Evolutionary conservation across 2,888 invertebrate species (phyloP).

Genomic region (Lampropteryx suffumata): DNA sequence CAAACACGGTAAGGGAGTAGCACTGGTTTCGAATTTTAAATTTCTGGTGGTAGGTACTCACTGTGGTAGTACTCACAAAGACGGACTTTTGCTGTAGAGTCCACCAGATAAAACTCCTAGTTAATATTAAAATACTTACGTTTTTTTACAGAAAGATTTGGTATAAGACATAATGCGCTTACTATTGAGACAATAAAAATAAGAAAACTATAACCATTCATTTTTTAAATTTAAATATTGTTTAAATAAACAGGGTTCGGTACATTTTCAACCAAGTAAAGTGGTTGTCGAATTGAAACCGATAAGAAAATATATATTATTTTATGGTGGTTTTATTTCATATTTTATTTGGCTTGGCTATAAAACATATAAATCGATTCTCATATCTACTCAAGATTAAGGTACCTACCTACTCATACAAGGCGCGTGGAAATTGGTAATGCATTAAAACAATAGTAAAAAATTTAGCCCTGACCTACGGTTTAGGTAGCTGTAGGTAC

Average conservation of each 20-base stretch:
- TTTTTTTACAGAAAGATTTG: constrained; percentile 55
- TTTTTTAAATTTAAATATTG: background rate
- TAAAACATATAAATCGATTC: constrained; percentile 2
- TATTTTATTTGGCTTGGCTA: background rate
- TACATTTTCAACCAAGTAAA: background rate
- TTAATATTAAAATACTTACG: constrained; percentile 49
- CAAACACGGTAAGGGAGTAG: too few species aligned
- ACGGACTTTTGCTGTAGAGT: too few species aligned
- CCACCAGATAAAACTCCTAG: background rate
- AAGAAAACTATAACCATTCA: constrained; percentile 14
- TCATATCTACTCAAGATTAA: too few species aligned
- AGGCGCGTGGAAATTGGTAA: too few species aligned
- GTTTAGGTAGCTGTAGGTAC: too few species aligned
- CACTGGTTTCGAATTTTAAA: too few species aligned
- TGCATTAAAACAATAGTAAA: too few species aligned
- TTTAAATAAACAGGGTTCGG: background rate
- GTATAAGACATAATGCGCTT: constrained; percentile 49
- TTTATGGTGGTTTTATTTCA: background rate
- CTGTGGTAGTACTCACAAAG: too few species aligned
- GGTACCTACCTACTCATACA: too few species aligned
- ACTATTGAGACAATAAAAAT: constrained; percentile 37
- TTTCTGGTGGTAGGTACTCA: too few species aligned
- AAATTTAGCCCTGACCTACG: too few species aligned
- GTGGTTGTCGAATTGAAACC: background rate
- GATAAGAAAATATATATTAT: background rate